A percentile compares a stretch with the other conserved stretches of the same genome.
Evolutionary conservation across 2,113 vertebrate genomes (phyloP).

Genomic region (Cinclus mexicanus): DNA sequence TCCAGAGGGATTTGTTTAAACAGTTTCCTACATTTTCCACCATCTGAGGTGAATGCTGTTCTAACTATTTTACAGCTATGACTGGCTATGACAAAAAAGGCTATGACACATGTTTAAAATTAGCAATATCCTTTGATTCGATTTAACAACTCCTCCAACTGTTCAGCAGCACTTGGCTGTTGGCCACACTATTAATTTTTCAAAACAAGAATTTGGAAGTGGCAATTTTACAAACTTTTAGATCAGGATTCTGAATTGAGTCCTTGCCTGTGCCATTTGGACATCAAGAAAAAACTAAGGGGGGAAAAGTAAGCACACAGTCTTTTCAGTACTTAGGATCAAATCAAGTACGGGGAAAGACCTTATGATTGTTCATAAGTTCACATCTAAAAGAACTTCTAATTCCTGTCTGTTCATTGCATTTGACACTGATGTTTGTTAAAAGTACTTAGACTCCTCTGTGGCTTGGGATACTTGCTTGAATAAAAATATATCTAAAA

Average conservation of each 20-base stretch:
- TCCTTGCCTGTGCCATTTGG: neutral
- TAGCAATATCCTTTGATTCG: neutral
- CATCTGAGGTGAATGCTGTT: neutral
- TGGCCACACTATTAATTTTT: neutral
- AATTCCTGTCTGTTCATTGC: neutral
- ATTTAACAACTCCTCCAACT: neutral
- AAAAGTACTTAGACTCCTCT: neutral
- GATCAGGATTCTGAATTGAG: neutral
- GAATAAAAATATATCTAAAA: constrained; percentile 64
- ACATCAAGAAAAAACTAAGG: neutral
- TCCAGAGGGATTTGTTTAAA: neutral
- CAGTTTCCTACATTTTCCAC: neutral
- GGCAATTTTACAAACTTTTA: neutral
- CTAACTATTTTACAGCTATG: neutral
- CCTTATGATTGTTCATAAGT: neutral
- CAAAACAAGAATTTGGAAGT: neutral
- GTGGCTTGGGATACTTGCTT: neutral
- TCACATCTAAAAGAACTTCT: neutral
- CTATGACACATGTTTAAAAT: neutral
- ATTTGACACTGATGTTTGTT: neutral
- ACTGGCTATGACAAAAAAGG: neutral
- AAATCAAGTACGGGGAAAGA: neutral
- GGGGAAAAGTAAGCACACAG: neutral
- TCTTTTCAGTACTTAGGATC: neutral
- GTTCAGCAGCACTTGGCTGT: neutral